Conservation (phyloP, 2,113 vertebrate species). For the Chloropsis hardwickii region DNA sequence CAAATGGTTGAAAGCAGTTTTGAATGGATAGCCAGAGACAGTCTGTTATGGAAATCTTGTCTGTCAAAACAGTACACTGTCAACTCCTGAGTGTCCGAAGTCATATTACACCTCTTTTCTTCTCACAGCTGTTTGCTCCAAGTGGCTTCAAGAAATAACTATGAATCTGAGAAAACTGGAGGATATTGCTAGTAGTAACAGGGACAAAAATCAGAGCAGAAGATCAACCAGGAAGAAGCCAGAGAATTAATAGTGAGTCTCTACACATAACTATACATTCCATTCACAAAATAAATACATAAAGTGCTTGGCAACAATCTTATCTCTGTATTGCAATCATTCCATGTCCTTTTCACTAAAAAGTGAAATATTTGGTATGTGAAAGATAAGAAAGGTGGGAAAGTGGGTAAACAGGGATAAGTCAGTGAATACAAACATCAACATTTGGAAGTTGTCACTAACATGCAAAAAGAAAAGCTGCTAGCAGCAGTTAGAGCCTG, state of each 20-base stretch:
- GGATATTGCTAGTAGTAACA: not conserved
- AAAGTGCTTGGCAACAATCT: not conserved
- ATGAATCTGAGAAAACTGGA: not conserved
- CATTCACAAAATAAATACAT: not conserved
- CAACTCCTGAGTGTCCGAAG: not conserved
- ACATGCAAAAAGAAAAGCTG: not conserved
- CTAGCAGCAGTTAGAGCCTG: not conserved
- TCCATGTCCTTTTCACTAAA: not conserved
- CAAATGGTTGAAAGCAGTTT: not conserved
- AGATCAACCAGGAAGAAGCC: not conserved
- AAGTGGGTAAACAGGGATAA: not conserved
- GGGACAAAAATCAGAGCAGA: not conserved
- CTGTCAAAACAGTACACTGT: not conserved
- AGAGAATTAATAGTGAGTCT: not conserved
- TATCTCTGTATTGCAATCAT: not conserved
- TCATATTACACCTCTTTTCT: not conserved
- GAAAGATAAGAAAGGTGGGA: not conserved
- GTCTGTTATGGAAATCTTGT: not conserved
- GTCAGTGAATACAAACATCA: not conserved
- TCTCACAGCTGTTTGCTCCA: not conserved
- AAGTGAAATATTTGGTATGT: not conserved
- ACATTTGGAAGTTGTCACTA: not conserved
- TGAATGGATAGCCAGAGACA: not conserved
- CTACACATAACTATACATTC: not conserved
- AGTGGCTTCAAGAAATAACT: not conserved